A percentile compares a stretch with the other conserved stretches of the same genome.
Conservation (phyloP, 2,113 vertebrate genomes). For the Larimichthys polyactis region DNA sequence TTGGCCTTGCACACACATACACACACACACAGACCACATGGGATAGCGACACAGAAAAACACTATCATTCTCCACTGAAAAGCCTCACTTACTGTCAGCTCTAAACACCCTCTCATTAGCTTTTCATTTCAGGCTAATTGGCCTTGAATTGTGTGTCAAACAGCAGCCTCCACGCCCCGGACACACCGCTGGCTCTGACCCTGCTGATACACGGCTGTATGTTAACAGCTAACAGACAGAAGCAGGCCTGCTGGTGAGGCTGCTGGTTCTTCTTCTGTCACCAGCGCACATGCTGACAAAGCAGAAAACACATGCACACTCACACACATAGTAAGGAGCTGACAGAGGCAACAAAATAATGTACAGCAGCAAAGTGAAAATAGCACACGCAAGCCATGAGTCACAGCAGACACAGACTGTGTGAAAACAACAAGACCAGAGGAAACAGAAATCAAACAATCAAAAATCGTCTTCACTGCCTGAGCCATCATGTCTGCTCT, state of each 20-base stretch:
- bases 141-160: slow-evolving; percentile 54
- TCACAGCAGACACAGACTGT: background rate
- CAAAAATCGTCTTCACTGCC: too few relatives aligned
- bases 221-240: slow-evolving; percentile 17
- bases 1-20: background rate
- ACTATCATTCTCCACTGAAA: slow-evolving; percentile 53
- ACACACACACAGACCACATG: slow-evolving; percentile 10
- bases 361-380: background rate
- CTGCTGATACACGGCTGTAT: slow-evolving; percentile 18
- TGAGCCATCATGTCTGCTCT: too few relatives aligned
- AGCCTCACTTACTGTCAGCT: slow-evolving; percentile 64
- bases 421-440: background rate
- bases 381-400: background rate
- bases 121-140: slow-evolving; percentile 67
- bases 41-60: slow-evolving; percentile 41
- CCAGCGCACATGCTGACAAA: background rate
- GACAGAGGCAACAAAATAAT: background rate
- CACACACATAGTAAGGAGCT: background rate
- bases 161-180: slow-evolving; percentile 19
- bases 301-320: background rate
- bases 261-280: slow-evolving; percentile 8
- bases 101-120: slow-evolving; percentile 66
- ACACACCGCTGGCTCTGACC: slow-evolving; percentile 23
- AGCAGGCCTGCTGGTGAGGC: background rate
- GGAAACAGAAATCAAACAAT: background rate